Base-by-base conservation (phyloP, 2,797 vertebrate species). In the Sebastes iracundus region DNA sequence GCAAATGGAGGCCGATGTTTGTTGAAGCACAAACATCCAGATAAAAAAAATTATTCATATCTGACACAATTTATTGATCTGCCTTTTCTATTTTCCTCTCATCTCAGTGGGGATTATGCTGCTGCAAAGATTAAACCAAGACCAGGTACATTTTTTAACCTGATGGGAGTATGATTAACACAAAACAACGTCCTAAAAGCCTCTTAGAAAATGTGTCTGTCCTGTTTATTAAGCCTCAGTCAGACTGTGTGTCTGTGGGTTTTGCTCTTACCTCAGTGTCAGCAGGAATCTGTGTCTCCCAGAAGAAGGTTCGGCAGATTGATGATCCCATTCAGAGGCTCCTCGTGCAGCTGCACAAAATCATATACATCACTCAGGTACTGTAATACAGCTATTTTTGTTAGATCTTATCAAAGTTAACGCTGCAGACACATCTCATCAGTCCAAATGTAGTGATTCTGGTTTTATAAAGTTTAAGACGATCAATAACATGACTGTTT, bases 341-440 rank as follows among this genome's bases (percentile, higher is more conserved):
- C 77, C 94, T 99, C 42, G 84, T 96, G 83, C 97, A 98, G 91
- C 95, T 98, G 77, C 97, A 99, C 92, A 98, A 98, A 94, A 95
- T 99, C 79, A 94, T 99, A 87, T 98, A 96, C 83, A 96, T 98
- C 91, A 96, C 96, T 66, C 97, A 98, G 94, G 97, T 98, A 75
- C 35, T 32, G 33, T 10, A 2, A 79, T 2, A 2, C 3, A 23
- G 28, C 4, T 23, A 2, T 2, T n/a, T 14, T 46, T 16, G 0
- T 38, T 13, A 60, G 82, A 56, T 71, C 60, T 35, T 6, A 16
- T 49, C 23, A 64, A 27, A 59, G 28, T 53, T 4, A 28, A 32
- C 0, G 2, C 30, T 73, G 14, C 6, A 62, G n/a, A 63, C n/a
- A 32, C 49, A 62, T 53, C 18, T 56, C 38, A 46, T 61, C 62